phyloP scores from a whole-genome alignment of 2,797 vertebrate genomes.

The Florisuga fusca region DNA sequence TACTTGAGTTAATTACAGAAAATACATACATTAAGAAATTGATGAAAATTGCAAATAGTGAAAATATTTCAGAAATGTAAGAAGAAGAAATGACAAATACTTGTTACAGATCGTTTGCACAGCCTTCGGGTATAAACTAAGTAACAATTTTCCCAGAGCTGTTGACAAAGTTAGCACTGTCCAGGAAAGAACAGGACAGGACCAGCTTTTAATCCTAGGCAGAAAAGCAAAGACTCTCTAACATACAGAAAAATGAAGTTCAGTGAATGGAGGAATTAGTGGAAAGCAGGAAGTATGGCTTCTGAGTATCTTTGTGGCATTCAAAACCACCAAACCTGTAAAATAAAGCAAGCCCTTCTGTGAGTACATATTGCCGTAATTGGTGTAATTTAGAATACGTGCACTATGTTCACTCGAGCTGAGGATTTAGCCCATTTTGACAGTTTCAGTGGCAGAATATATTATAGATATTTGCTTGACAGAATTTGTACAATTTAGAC shows the following conservation, averaged over 20 bases:
- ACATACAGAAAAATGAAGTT: not conserved
- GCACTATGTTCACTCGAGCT: slow-evolving; percentile 7
- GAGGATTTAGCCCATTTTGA: slow-evolving; percentile 46
- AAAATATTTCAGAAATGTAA: slow-evolving; percentile 18
- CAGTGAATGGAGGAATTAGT: not conserved
- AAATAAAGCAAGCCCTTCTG: slow-evolving; percentile 8
- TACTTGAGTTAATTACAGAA: slow-evolving; percentile 59
- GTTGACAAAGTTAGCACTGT: slow-evolving; percentile 7
- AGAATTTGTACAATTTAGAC: slow-evolving; percentile 45
- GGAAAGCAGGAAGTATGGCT: not conserved
- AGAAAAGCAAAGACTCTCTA: not conserved
- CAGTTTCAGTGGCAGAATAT: slow-evolving; percentile 33
- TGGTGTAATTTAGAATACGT: slow-evolving; percentile 11
- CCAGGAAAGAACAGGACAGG: not conserved
- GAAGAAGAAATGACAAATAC: not conserved
- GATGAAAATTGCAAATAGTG: slow-evolving; percentile 33
- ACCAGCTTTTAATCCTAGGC: not conserved
- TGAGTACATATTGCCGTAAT: not conserved
- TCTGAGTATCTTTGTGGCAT: not conserved
- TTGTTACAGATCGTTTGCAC: slow-evolving; percentile 16
- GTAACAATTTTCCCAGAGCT: slow-evolving; percentile 11
- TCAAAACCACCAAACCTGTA: not conserved
- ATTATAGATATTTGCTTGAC: slow-evolving; percentile 49
- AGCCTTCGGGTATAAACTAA: slow-evolving; percentile 2
- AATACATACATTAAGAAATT: slow-evolving; percentile 51